phyloP scores from a whole-genome alignment of 2,113 vertebrate genomes.

The Nettapus auritus region DNA sequence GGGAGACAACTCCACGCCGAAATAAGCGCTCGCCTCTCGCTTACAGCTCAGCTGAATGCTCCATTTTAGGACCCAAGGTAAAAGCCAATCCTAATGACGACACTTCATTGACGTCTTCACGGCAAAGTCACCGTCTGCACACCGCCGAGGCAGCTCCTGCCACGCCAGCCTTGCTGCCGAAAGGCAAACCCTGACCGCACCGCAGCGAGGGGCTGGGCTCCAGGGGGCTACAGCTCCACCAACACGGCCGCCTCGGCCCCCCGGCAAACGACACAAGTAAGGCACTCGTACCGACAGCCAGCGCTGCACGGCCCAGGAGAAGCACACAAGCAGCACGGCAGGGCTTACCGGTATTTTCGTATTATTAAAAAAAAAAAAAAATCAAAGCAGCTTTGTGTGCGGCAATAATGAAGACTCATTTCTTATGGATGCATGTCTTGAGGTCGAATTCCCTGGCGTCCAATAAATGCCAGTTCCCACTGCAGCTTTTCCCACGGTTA shows the following conservation, averaged over 20 bases:
- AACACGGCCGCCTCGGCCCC: background rate
- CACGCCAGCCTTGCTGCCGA: background rate
- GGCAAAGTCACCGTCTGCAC: background rate
- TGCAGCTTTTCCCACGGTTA: constrained; percentile 71
- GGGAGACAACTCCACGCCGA: background rate
- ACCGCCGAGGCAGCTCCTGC: background rate
- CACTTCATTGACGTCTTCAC: background rate
- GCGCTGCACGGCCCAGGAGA: background rate
- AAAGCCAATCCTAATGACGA: background rate
- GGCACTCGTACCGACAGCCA: background rate
- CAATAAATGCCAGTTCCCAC: constrained; percentile 65
- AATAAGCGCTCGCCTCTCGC: background rate
- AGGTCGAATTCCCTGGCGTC: constrained; percentile 48
- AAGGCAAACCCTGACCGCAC: rapidly evolving
- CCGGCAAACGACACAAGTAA: background rate
- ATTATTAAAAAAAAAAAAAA: background rate
- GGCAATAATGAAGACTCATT: constrained; percentile 56
- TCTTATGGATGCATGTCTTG: constrained; percentile 36
- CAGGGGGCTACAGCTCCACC: background rate
- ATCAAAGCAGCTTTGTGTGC: constrained; percentile 5
- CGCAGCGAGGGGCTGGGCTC: background rate
- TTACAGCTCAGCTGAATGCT: background rate
- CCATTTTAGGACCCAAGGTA: background rate
- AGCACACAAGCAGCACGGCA: background rate
- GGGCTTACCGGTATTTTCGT: background rate